phyloP scores from a whole-genome alignment of 2,888 invertebrate species.

The Myopa testacea region DNA sequence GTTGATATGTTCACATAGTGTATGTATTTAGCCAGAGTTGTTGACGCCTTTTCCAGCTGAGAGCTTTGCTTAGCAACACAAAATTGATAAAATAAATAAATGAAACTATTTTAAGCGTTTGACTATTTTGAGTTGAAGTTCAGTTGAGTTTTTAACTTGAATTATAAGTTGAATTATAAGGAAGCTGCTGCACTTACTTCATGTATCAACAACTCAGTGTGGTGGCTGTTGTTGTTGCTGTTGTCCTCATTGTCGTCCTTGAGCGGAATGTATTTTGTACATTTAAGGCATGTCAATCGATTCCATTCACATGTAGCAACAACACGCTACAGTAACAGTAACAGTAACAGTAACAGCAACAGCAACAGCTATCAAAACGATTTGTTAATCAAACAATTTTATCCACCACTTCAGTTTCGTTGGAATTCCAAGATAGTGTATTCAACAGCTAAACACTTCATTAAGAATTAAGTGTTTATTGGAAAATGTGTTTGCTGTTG shows the following conservation, averaged over 20 bases:
- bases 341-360: slow-evolving; percentile 16
- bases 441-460: slow-evolving; percentile 29
- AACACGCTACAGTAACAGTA: not conserved
- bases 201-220: too few relatives aligned
- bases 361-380: slow-evolving; percentile 24
- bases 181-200: too few relatives aligned
- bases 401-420: slow-evolving; percentile 19
- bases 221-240: too few relatives aligned
- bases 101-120: too few relatives aligned
- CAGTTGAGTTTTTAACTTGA: too few relatives aligned
- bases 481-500: not conserved
- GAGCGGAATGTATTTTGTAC: not conserved
- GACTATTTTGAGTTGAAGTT: too few relatives aligned
- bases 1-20: not conserved
- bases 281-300: slow-evolving; percentile 8
- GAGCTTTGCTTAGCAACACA: too few relatives aligned
- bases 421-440: slow-evolving; percentile 17
- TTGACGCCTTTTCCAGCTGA: too few relatives aligned
- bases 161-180: too few relatives aligned
- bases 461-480: slow-evolving; percentile 14
- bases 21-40: not conserved
- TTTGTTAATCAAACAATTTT: slow-evolving; percentile 30
- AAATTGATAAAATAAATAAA: too few relatives aligned
- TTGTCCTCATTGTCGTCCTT: too few relatives aligned
- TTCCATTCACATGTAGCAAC: too few relatives aligned